Evolutionary conservation across 1,140 invertebrate species (phyloP), one percentile per base, ranked within the genome.

Genomic region (Olivierus martensii): DNA sequence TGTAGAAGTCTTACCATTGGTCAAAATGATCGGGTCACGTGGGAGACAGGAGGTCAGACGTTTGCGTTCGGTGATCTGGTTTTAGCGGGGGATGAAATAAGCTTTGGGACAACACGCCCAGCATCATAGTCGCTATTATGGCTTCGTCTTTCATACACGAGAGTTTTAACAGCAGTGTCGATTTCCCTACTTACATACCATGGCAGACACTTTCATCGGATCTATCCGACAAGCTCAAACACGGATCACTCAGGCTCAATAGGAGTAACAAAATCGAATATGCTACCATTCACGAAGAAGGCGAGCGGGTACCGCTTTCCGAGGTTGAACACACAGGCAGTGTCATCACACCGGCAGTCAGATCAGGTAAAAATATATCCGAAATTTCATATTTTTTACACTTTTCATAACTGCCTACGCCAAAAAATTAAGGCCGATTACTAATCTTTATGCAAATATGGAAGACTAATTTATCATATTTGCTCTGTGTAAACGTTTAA

Each of bases 151-250:
- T 61, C 41, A 51, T 61, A 17, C 55, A 58, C 17, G 60, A 61
- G 21, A 61, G 60, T 49, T 57, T 57, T 28, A 56, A 43, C 14
- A 54, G 52, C 34, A 62, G 60, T 35, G 51, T 62, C n/a, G 60
- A 62, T 35, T 58, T 59, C 17, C 60, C 60, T 3, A 53, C 61
- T 7, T 62, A 62, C 35, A 62, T 62, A 11, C 56, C 56, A 5
- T 62, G 61, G 61, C 58, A 60, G 37, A 60, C 58, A 5, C 41
- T 62, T 19, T 62, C 61, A 6, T 55, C 59, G 42, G 61, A 62
- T 44, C 37, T 62, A 14, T 53, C 58, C 9, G 51, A 59, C 35
- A 53, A 55, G 44, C 35, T 62, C 14, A 60, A 56, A 22, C 54
- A 57, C 37, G 61, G 61, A n/a, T 60, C 61, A 7, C 49, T 62